A percentile compares a stretch with the other conserved stretches of the same genome.
These are phyloP conservation scores for Dendrolimus houi DNA, from an alignment of 2,888 invertebrate species.

Conservation along the genomic window DNA sequence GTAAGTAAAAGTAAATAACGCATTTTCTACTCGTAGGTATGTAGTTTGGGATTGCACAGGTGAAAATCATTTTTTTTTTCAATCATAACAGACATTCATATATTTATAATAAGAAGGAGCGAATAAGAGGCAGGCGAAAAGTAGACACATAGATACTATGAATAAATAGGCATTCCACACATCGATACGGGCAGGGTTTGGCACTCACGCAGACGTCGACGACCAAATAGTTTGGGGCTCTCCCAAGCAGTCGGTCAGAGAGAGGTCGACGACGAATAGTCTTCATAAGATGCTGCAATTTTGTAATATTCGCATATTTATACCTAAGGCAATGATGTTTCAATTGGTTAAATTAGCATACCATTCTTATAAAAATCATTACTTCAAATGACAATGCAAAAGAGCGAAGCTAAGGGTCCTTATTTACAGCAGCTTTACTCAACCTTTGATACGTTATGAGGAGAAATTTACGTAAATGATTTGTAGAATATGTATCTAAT, in stretches of 20 bases:
- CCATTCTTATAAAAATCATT: background rate
- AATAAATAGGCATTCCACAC: constrained; percentile 62
- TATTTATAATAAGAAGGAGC: constrained; percentile 38
- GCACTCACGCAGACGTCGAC: constrained; percentile 69
- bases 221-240: constrained; percentile 63
- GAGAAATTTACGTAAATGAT: background rate
- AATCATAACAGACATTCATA: constrained; percentile 1
- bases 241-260: constrained; percentile 77
- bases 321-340: constrained; percentile 69
- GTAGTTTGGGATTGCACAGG: too few relatives aligned
- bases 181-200: constrained; percentile 57
- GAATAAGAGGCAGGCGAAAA: constrained; percentile 25
- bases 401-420: background rate
- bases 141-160: constrained; percentile 40
- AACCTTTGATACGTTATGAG: background rate
- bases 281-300: constrained; percentile 83
- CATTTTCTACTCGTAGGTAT: too few relatives aligned
- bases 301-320: constrained; percentile 74
- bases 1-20: too few relatives aligned
- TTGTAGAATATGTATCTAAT: too few relatives aligned
- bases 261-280: constrained; percentile 83
- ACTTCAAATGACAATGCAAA: background rate
- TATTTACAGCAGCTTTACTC: background rate
- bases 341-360: constrained; percentile 55
- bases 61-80: too few relatives aligned